Evolutionary conservation across 2,888 invertebrate genomes (phyloP), one percentile per base, ranked within the genome.

Genomic region (Branchipolynoe longqiensis): DNA sequence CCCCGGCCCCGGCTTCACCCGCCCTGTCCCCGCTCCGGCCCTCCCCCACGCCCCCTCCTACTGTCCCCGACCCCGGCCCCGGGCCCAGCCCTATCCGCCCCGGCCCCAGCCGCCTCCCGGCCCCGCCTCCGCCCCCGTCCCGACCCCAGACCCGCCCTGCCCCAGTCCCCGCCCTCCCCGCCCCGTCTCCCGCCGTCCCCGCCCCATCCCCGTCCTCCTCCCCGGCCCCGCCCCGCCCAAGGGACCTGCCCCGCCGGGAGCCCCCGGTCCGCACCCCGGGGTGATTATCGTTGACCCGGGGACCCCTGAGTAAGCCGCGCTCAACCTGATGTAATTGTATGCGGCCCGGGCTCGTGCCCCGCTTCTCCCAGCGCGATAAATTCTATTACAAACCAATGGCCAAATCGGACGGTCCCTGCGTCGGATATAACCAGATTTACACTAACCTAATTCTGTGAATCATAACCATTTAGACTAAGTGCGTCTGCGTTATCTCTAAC

Each of bases 331-430:
- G 78, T 78, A 78, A 78, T 78, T 78, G 78, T 78, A 78, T 54
- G 41, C 78, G 48, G 41, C 78, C 78, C 64, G 18, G 18, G 18
- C 54, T 78, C 78, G 28, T 31, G 48, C 54, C 78, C 25, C 3
- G 41, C 48, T 78, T 48, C 48, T 2, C 2, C 54, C 8, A 48
- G 84, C 56, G 40, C 38, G 54, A 56, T 56, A 84, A 84, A 84
- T 84, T 73, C 56, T 84, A 74, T 84, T 84, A 84, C 56, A 74
- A 78, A 84, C 48, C 84, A 78, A 84, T 84, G 59, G 84, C n/a
- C 41, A 56, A 38, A 78, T 78, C 56, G 40, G 74, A 56, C 58
- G 25, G 12, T 33, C 12, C 40, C 38, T 54, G 74, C 36, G 22
- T n/a, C 73, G 6, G 31, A 36, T 54, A 56, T 84, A 84, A 84